Evolutionary conservation across 2,797 vertebrate species (phyloP), one percentile per base, ranked within the genome.

Genomic region (Xerus rutilus): DNA sequence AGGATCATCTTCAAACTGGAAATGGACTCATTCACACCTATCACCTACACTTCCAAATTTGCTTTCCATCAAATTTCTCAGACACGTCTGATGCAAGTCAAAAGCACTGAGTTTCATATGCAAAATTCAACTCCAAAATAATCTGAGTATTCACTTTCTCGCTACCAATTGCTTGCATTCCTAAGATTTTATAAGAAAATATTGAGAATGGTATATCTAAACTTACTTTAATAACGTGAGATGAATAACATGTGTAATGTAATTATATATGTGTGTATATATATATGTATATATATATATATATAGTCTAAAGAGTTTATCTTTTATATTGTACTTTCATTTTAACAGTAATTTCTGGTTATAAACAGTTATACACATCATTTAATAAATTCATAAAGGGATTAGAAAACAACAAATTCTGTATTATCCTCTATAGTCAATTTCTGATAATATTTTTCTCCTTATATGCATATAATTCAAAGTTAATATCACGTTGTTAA

Each of bases 301-400:
- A 47, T 43, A 5, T 3, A 28, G 1, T 18, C 28, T 85, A 77
- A 88, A 85, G 20, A 62, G 10, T 73, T 85, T 72, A 0, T 49
- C 45, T 90, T 14, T 64, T 57, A 57, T 8, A 7, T 45, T 39
- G 1, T 45, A 69, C 32, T 84, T 92, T 25, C 1, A 91, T 79
- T 90, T 91, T 69, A 59, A 87, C 72, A 82, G 85, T 39, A 88
- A 39, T 85, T 70, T 89, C 12, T 81, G 12, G 76, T 82, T 64
- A 78, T 72, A 69, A 83, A 91, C 45, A 21, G 21, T 39, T 76
- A 77, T 45, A 47, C 0, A 39, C 59, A 12, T 43, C 6, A 86
- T 39, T 76, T 72, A 8, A 4, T 28, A 67, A 73, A 95, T 59
- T 87, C 12, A 45, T 43, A 64, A 84, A 59, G 2, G 5, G 32